Percentiles rank a stretch among this genome's conserved stretches.
Conservation (phyloP, 2,797 vertebrate genomes). For the Chrysocyon brachyurus region DNA sequence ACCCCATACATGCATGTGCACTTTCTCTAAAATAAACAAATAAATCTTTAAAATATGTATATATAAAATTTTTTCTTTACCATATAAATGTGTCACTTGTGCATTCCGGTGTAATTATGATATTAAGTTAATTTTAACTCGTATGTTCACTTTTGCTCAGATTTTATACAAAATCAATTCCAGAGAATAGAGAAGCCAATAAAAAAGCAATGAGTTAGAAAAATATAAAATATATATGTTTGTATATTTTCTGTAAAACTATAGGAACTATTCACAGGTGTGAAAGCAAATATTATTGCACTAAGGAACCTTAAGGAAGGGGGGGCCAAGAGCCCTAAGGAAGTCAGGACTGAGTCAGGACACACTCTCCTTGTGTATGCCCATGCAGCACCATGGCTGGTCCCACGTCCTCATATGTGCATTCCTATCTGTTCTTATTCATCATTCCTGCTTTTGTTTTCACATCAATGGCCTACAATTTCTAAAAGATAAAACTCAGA, state of each 20-base stretch:
- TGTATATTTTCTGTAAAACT: neutral
- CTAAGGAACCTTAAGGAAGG: neutral
- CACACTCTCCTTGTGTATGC: neutral
- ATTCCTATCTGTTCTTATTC: neutral
- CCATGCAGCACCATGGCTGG: neutral
- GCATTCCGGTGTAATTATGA: neutral
- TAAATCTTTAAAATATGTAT: too few species aligned
- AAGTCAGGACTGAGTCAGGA: neutral
- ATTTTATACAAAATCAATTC: conserved; percentile 1
- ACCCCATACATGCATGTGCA: too few species aligned
- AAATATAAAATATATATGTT: neutral
- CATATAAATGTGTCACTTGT: neutral
- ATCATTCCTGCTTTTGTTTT: conserved; percentile 21
- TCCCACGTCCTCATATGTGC: neutral
- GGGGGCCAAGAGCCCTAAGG: neutral
- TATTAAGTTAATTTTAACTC: neutral
- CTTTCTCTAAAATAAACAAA: too few species aligned
- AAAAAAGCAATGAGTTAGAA: neutral
- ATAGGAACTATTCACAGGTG: neutral
- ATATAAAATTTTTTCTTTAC: conserved; percentile 30
- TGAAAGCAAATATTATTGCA: neutral
- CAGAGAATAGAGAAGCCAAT: neutral
- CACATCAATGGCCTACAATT: conserved; percentile 2
- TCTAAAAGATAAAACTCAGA: conserved; percentile 43
- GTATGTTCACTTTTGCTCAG: neutral